Base-by-base conservation (phyloP, 2,113 vertebrate species). In the Cyanistes caeruleus region DNA sequence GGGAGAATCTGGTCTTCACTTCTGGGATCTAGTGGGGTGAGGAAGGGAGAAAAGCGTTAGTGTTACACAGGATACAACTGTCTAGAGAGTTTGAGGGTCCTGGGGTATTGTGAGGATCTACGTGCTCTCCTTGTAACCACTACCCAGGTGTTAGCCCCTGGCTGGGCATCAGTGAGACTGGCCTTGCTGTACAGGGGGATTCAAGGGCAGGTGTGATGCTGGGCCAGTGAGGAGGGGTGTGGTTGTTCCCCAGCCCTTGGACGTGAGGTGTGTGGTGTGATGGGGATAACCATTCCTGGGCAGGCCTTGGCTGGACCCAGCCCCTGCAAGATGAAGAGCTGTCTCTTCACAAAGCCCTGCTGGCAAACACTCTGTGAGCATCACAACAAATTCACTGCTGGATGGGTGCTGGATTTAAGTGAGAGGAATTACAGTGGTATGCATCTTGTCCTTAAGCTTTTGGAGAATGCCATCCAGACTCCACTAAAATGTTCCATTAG, bases 1-100 rank as follows among this genome's bases (percentile, higher is more conserved):
- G 98, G 18, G 99, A 96, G 82, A 98, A 98, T 96, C 99, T 99
- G 94, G 98, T 99, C 97, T 98, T 99, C 97, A 98, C 98, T 95
- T 99, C 97, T 69, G 99, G 98, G 69, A 99, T 99, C 99, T 99
- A 94, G 51, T 79, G 95, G 70, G 72, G 27, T 75, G 39, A 95
- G 68, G n/a, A 78, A 73, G 17, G 73, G 30, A 95, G 91, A 97
- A 51, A 93, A 93, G 65, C 0, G 0, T 97, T 96, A 95, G 94
- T 81, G 86, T 0, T 2, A 67, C 51, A 30, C 31, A 43, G 37
- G 18, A 46, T 44, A 55, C 4, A 5, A 11, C 24, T 31, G 27
- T 4, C 13, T 1, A 28, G 56, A 48, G 84, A 72, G 52, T 14
- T 11, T 33, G 39, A 52, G 56, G 52, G 56, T 15, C 52, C 39